Evolutionary conservation across 2,888 invertebrate genomes (phyloP).

Genomic region (Acanthosoma haemorrhoidale): DNA sequence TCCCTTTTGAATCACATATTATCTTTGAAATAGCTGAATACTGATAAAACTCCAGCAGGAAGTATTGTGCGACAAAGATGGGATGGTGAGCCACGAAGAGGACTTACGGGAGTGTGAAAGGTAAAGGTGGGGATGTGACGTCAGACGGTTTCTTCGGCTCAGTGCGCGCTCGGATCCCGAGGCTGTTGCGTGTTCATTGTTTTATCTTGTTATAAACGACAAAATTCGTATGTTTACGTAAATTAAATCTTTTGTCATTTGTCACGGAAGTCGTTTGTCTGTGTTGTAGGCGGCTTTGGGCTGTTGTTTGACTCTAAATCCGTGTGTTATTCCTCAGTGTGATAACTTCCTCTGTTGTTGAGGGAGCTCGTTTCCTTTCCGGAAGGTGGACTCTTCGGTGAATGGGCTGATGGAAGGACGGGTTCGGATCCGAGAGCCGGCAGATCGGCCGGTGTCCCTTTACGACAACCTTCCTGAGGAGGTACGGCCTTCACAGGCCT

Average conservation of each 20-base stretch:
- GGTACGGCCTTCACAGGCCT: slow-evolving; percentile 51
- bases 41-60: too few species aligned
- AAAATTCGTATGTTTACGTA: too few species aligned
- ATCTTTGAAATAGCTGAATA: too few species aligned
- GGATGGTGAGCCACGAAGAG: too few species aligned
- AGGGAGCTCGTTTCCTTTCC: neutral
- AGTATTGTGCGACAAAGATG: too few species aligned
- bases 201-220: too few species aligned
- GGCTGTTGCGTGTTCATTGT: too few species aligned
- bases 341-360: neutral
- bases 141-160: slow-evolving; percentile 6
- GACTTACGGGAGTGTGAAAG: neutral
- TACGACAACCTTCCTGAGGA: slow-evolving; percentile 41
- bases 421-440: slow-evolving; percentile 23
- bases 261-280: too few species aligned
- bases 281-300: too few species aligned
- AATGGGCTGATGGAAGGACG: slow-evolving; percentile 16
- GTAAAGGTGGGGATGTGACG: slow-evolving; percentile 24
- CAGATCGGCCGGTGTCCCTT: slow-evolving; percentile 40
- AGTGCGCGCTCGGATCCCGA: slow-evolving; percentile 3
- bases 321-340: neutral
- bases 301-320: neutral
- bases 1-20: too few species aligned
- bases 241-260: too few species aligned
- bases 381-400: neutral